phyloP scores from a whole-genome alignment of 2,888 invertebrate genomes.

The Spisula solida region DNA sequence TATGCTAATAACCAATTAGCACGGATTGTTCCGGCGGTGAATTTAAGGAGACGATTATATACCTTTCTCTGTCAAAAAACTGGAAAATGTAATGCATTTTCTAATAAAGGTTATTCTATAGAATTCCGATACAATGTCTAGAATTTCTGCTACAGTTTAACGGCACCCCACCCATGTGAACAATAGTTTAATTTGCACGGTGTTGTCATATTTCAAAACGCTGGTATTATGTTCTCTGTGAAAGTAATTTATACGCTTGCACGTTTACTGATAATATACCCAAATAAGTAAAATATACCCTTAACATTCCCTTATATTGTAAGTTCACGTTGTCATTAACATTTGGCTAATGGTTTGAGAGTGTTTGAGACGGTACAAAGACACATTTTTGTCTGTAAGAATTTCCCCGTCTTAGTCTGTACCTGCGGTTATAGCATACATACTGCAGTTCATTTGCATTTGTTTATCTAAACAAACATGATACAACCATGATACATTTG shows the following conservation, averaged over 20 bases:
- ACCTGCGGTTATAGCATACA: not conserved
- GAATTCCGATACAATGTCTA: not conserved
- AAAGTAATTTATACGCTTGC: not conserved
- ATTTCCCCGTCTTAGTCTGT: not conserved
- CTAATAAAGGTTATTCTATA: not conserved
- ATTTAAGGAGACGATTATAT: slow-evolving; percentile 1
- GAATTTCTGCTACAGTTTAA: slow-evolving; percentile 1
- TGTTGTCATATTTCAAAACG: not conserved
- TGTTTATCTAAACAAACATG: too few species aligned
- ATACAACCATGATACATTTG: too few species aligned
- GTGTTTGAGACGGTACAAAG: not conserved
- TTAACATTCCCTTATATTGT: not conserved
- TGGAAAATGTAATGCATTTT: not conserved
- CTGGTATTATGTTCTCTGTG: not conserved
- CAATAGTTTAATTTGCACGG: not conserved
- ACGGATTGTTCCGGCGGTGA: not conserved
- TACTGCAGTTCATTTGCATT: too few species aligned
- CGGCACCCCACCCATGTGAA: slow-evolving; percentile 10
- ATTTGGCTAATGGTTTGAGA: not conserved
- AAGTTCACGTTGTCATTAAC: not conserved
- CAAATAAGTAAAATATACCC: not conserved
- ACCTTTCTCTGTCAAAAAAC: not conserved
- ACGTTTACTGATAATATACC: not conserved
- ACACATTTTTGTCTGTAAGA: not conserved
- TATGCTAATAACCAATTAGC: not conserved